These are phyloP conservation scores for Macropodus opercularis DNA, from an alignment of 2,797 vertebrate genomes.

Conservation along the genomic window DNA sequence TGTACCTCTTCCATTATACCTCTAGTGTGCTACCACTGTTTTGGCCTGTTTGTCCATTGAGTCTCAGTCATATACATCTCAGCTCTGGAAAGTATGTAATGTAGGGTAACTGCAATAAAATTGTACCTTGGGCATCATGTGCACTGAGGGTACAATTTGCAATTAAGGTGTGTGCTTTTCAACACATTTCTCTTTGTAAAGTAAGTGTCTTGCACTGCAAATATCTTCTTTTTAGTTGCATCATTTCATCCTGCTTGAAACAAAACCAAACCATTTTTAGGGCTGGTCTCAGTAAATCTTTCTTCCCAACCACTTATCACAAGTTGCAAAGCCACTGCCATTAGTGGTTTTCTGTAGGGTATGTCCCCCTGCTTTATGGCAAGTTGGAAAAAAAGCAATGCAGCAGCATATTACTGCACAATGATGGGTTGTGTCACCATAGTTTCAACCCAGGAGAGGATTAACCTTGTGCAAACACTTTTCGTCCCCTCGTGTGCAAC, in stretches of 20 bases:
- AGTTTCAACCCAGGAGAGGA: conserved; percentile 71
- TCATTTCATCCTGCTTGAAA: conserved; percentile 73
- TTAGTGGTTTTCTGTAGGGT: conserved; percentile 82
- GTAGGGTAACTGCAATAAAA: conserved; percentile 64
- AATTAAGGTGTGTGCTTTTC: conserved; percentile 32
- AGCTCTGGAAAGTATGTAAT: conserved; percentile 64
- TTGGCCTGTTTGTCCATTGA: conserved; percentile 71
- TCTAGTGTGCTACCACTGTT: conserved; percentile 65
- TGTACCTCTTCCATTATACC: conserved; percentile 81
- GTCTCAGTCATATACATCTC: conserved; percentile 71
- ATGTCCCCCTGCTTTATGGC: conserved; percentile 80
- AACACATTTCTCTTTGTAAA: conserved; percentile 39
- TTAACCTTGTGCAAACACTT: conserved; percentile 75
- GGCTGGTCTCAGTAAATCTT: conserved; percentile 80
- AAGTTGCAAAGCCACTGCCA: conserved; percentile 78
- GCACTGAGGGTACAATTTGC: conserved; percentile 57
- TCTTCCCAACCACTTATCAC: conserved; percentile 80
- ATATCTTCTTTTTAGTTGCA: conserved; percentile 58
- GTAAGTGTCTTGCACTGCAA: conserved; percentile 47
- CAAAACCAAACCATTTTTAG: conserved; percentile 77
- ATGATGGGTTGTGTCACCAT: conserved; percentile 75
- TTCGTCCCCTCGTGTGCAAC: conserved; percentile 58
- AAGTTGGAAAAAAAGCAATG: conserved; percentile 69
- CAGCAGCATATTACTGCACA: conserved; percentile 73
- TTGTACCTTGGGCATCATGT: conserved; percentile 46